Evolutionary conservation across 1,140 invertebrate species (phyloP).

Genomic region (Hormaphis cornu): DNA sequence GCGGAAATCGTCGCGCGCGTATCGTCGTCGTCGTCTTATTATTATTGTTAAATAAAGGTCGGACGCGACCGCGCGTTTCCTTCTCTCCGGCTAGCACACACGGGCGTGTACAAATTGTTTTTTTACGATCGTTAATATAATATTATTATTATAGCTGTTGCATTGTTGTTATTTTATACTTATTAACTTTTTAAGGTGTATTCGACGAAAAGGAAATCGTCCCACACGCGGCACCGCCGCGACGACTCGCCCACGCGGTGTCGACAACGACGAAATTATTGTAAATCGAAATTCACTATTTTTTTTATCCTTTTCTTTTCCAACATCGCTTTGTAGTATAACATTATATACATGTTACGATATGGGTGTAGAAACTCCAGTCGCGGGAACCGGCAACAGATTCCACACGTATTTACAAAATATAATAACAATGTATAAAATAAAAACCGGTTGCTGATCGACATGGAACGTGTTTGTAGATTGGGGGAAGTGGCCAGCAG

Average conservation of each 20-base stretch:
- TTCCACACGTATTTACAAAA: conserved; percentile 16
- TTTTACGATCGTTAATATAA: neutral
- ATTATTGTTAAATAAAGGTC: too few species aligned
- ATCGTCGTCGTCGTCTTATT: too few species aligned
- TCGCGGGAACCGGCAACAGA: neutral
- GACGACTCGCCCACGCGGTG: neutral
- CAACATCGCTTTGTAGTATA: too few species aligned
- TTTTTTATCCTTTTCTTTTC: neutral
- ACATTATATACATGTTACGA: too few species aligned
- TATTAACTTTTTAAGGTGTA: conserved; percentile 8
- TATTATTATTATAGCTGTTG: too few species aligned
- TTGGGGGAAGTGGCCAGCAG: too few species aligned
- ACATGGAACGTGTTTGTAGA: too few species aligned
- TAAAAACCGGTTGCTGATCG: conserved; percentile 4
- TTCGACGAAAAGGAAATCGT: neutral
- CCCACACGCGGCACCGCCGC: neutral
- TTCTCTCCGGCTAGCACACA: too few species aligned
- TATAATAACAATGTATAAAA: neutral
- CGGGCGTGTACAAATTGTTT: conserved; percentile 10
- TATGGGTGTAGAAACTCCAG: too few species aligned
- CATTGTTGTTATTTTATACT: too few species aligned
- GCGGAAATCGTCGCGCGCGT: too few species aligned
- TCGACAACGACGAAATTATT: neutral
- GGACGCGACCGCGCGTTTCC: too few species aligned
- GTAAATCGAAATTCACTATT: conserved; percentile 10